Base-by-base conservation (phyloP, 2,797 vertebrate genomes). In the Limosa lapponica region DNA sequence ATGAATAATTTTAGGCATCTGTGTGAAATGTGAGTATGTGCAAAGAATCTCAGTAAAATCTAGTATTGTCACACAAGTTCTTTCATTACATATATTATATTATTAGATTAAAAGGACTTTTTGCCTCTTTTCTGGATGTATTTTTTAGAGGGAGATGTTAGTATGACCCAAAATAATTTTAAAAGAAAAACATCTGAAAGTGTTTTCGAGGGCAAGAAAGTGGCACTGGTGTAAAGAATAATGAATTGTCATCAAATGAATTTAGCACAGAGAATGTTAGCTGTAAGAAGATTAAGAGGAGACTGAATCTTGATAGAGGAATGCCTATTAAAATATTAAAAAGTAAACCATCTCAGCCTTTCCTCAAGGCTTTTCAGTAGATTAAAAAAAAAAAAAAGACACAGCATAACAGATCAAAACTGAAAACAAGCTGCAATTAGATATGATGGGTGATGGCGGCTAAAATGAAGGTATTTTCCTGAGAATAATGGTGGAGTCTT, bases 381-480 rank as follows among this genome's bases (percentile, higher is more conserved):
- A 55, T 49, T 44, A 54, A 88, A 43, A 61, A 11, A 10, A 52
- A 12, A 0, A 4, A 51, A 34, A 15, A 72, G n/a, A 73, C 4
- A 2, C 18, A 54, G 11, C 1, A 1, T 25, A 59, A 41, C 3
- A 17, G 18, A 25, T 80, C 62, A 91, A 91, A 89, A 55, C 23
- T 25, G 25, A 75, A 91, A 82, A 46, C 17, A 75, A 82, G 25
- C 6, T 82, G 34, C 34, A 30, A 28, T 80, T 62, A 80, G 20
- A 90, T 80, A 86, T 58, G 0, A 51, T 51, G 48, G 1, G 12
- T 58, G 13, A 46, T 0, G 1, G 8, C 8, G 7, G 4, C 10
- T 62, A 73, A 82, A 85, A 77, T 25, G 3, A 72, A 11, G 8
- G 2, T 2, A 34, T 66, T 88, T 85, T 66, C 8, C 16, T 54